Conservation (phyloP, 2,113 vertebrate species). For the Platycercus adscitus region DNA sequence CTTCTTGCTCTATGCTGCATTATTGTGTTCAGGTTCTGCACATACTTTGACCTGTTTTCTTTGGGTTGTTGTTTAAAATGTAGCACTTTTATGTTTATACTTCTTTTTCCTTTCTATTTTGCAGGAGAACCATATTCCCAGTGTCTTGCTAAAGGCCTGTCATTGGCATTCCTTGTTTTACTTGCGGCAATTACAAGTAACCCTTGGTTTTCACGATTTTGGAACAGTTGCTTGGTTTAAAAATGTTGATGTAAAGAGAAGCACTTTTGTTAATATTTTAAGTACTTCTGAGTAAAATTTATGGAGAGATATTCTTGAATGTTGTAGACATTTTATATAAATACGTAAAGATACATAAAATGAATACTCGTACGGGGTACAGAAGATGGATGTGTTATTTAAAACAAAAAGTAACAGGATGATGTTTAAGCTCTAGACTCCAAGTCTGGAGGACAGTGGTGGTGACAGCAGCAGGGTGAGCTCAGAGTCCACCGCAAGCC, state of each 20-base stretch:
- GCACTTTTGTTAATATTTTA: neutral
- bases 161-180: slow-evolving; percentile 79
- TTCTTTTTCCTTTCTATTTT: neutral
- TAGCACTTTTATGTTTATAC: neutral
- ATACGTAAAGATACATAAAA: neutral
- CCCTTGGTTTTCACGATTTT: slow-evolving; percentile 80
- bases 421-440: neutral
- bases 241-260: neutral
- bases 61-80: neutral
- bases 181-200: slow-evolving; percentile 75
- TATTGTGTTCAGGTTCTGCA: neutral
- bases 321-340: neutral
- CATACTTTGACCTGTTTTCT: neutral
- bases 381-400: neutral
- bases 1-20: neutral
- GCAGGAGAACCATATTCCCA: slow-evolving; percentile 86
- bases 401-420: neutral
- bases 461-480: neutral
- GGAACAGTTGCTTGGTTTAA: slow-evolving; percentile 34
- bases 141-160: slow-evolving; percentile 85
- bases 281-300: neutral
- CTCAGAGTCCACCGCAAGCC: rapidly evolving
- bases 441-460: neutral
- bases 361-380: neutral
- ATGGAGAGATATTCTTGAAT: neutral